These are phyloP conservation scores for Meteorus colon DNA, from an alignment of 2,888 invertebrate genomes.

Conservation along the genomic window DNA sequence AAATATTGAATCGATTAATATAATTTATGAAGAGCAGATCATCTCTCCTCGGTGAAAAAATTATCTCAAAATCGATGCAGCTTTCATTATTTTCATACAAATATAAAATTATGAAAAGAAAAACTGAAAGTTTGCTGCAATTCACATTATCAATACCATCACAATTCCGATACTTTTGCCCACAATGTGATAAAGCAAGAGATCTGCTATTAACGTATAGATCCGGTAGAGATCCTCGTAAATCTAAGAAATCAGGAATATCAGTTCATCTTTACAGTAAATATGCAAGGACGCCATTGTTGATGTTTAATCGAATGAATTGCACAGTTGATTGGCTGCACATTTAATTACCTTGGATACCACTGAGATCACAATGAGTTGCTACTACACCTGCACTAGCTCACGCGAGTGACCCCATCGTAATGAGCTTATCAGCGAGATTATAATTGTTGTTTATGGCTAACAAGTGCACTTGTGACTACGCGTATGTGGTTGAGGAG, in stretches of 20 bases:
- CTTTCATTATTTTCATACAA: no score
- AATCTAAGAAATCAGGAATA: neutral
- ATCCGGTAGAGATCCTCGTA: neutral
- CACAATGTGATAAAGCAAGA: no score
- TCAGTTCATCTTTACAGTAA: neutral
- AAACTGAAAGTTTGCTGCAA: no score
- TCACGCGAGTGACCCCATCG: slow-evolving; percentile 46
- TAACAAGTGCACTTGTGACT: slow-evolving; percentile 60
- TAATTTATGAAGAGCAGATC: no score
- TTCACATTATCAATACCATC: no score
- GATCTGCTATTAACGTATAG: neutral
- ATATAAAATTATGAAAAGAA: no score
- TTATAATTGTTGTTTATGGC: slow-evolving; percentile 68
- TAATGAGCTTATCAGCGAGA: slow-evolving; percentile 65
- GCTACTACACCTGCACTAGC: slow-evolving; percentile 41
- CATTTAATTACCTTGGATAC: slow-evolving; percentile 63
- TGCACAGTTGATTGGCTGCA: slow-evolving; percentile 63
- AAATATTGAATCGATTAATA: no score
- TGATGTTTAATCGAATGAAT: slow-evolving; percentile 64
- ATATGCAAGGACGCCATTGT: slow-evolving; percentile 46
- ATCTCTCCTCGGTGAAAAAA: no score
- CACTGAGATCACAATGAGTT: slow-evolving; percentile 39
- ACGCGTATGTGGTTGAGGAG: neutral
- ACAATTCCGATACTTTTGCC: no score
- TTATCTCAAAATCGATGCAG: no score